Conservation (phyloP, 1,140 invertebrate species). For the Aphidius gifuensis region DNA sequence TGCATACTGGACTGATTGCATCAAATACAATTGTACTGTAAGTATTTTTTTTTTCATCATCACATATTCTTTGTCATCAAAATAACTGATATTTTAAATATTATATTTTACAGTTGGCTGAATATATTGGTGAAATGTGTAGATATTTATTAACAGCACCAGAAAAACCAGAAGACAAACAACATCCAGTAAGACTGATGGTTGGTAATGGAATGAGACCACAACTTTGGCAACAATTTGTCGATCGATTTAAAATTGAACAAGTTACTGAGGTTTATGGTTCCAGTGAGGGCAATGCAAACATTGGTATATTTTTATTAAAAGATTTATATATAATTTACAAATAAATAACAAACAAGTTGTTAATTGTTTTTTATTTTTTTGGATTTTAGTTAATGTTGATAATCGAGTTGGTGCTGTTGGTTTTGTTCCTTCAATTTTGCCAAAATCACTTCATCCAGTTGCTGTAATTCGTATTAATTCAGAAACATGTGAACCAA, state of each 20-base stretch:
- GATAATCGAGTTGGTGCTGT: conserved; percentile 68
- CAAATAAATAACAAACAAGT: neutral
- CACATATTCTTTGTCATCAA: neutral
- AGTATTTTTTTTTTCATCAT: conserved; percentile 32
- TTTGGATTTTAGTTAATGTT: conserved; percentile 60
- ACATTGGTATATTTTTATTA: conserved; percentile 53
- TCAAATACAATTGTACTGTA: conserved; percentile 71
- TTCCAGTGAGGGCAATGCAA: conserved; percentile 76
- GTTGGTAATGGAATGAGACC: conserved; percentile 54
- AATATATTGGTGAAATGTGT: conserved; percentile 82
- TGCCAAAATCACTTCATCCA: conserved; percentile 57
- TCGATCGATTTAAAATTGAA: conserved; percentile 64
- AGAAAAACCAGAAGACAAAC: conserved; percentile 49
- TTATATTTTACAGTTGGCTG: conserved; percentile 57
- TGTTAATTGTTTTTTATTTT: conserved; percentile 7
- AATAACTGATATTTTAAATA: neutral
- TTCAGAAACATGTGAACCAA: conserved; percentile 57
- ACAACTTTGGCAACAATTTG: conserved; percentile 52
- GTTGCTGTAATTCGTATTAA: conserved; percentile 63
- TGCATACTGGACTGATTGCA: conserved; percentile 73
- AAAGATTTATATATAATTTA: neutral
- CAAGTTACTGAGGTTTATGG: conserved; percentile 71
- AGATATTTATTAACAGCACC: conserved; percentile 70
- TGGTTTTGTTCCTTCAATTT: conserved; percentile 67
- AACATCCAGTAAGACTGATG: conserved; percentile 51